Conservation (phyloP, 2,113 vertebrate species). For the Narcine bancroftii region DNA sequence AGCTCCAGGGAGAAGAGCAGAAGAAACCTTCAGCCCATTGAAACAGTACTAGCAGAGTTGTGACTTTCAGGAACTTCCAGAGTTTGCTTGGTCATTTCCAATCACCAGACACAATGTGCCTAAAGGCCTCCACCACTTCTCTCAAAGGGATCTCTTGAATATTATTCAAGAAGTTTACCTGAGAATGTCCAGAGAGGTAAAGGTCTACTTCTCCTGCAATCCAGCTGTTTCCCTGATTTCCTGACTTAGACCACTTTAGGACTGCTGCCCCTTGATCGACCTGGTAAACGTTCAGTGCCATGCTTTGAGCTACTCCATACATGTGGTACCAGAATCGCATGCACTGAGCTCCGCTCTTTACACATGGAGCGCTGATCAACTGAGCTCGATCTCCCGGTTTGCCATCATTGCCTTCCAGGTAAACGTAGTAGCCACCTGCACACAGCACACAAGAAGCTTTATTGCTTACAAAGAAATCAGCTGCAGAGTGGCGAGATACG, state of each 20-base stretch:
- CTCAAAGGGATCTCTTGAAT: background rate
- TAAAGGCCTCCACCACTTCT: too few species aligned
- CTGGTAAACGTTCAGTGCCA: slow-evolving; percentile 56
- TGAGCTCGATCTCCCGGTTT: slow-evolving; percentile 51
- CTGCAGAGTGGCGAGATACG: too few species aligned
- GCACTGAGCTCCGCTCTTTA: slow-evolving; percentile 53
- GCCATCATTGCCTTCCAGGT: slow-evolving; percentile 52
- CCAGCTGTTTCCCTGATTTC: slow-evolving; percentile 58
- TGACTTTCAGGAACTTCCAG: too few species aligned
- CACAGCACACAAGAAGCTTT: slow-evolving; percentile 8
- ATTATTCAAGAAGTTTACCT: slow-evolving; percentile 48
- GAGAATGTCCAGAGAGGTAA: slow-evolving; percentile 44
- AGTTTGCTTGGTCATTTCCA: too few species aligned
- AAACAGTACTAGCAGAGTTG: too few species aligned
- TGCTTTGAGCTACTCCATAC: slow-evolving; percentile 54
- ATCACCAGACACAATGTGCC: too few species aligned
- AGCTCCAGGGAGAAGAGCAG: too few species aligned
- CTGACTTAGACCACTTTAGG: slow-evolving; percentile 46
- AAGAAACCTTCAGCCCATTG: too few species aligned
- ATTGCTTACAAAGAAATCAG: background rate
- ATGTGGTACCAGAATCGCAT: slow-evolving; percentile 74
- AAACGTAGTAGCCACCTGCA: slow-evolving; percentile 67
- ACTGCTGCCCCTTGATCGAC: slow-evolving; percentile 42
- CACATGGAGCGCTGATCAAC: slow-evolving; percentile 54
- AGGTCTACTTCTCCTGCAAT: slow-evolving; percentile 47